These are phyloP conservation scores for Drosophila athabasca DNA, from an alignment of 1,140 invertebrate species.

Conservation along the genomic window DNA sequence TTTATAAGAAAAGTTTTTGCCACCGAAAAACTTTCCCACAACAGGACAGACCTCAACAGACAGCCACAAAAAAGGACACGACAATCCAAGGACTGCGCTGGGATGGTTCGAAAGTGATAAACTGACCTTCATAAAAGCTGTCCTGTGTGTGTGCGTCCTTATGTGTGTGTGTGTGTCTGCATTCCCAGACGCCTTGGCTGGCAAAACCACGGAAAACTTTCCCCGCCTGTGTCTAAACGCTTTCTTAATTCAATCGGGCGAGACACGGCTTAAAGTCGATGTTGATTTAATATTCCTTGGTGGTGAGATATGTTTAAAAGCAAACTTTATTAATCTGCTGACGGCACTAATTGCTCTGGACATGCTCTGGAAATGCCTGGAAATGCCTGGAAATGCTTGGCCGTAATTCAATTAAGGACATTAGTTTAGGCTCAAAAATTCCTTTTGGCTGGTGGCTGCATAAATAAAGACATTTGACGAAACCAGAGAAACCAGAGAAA, in stretches of 20 bases:
- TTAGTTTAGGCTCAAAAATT: constrained; percentile 30
- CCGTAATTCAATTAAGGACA: constrained; percentile 39
- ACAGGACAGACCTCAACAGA: background rate
- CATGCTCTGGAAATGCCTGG: constrained; percentile 14
- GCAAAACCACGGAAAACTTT: constrained; percentile 49
- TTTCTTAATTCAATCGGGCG: constrained; percentile 43
- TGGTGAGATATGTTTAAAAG: constrained; percentile 35
- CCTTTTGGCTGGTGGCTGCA: background rate
- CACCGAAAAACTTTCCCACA: constrained; percentile 33
- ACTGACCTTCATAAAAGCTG: constrained; percentile 29
- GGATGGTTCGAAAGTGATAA: constrained; percentile 41
- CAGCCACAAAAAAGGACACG: constrained; percentile 18
- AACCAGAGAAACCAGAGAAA: too few species aligned
- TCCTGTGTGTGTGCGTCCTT: constrained; percentile 16
- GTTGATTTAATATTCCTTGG: constrained; percentile 43
- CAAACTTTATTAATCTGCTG: constrained; percentile 45
- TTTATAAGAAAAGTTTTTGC: constrained; percentile 49
- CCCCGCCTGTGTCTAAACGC: constrained; percentile 5
- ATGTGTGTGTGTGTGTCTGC: constrained; percentile 34
- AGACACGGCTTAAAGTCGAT: constrained; percentile 36
- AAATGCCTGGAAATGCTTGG: background rate
- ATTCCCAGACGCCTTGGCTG: constrained; percentile 45
- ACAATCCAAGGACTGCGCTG: constrained; percentile 13
- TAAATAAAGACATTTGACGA: background rate
- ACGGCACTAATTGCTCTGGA: constrained; percentile 42